Evolutionary conservation across 1,140 invertebrate species (phyloP).

Genomic region (Drosophila willistoni): DNA sequence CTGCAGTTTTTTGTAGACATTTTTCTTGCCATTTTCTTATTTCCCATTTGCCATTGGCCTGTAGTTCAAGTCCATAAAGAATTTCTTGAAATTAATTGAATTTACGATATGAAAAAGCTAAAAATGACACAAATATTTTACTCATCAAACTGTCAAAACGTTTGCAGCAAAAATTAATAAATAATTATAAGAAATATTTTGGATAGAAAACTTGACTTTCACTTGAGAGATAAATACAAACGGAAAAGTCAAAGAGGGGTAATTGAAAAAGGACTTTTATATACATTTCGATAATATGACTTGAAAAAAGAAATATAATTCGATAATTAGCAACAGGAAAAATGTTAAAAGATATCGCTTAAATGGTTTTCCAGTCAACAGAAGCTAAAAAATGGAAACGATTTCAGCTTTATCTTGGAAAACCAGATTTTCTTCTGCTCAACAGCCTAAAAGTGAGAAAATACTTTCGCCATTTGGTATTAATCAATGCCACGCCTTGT

Average conservation of each 20-base stretch:
- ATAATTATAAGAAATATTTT: slow-evolving; percentile 66
- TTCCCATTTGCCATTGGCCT: background rate
- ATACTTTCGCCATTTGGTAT: slow-evolving; percentile 70
- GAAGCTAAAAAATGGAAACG: too few species aligned
- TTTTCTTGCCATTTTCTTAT: slow-evolving; percentile 7
- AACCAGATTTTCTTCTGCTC: slow-evolving; percentile 7
- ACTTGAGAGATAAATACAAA: background rate
- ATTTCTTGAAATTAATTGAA: slow-evolving; percentile 48
- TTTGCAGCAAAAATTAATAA: slow-evolving; percentile 44
- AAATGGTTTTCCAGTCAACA: too few species aligned
- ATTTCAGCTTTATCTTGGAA: slow-evolving; percentile 14
- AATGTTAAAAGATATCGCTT: too few species aligned
- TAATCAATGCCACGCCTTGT: slow-evolving; percentile 51
- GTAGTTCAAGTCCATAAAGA: slow-evolving; percentile 33
- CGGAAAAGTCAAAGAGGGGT: background rate
- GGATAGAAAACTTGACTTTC: slow-evolving; percentile 32
- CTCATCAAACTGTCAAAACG: slow-evolving; percentile 14
- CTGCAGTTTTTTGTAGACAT: slow-evolving; percentile 24
- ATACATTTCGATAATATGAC: too few species aligned
- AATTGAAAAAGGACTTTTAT: background rate
- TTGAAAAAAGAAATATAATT: too few species aligned
- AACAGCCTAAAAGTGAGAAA: slow-evolving; percentile 40
- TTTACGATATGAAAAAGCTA: slow-evolving; percentile 24
- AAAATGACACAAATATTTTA: slow-evolving; percentile 38
- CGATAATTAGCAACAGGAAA: too few species aligned